A percentile compares a stretch with the other conserved stretches of the same genome.
Evolutionary conservation across 2,113 vertebrate genomes (phyloP).

Genomic region (Ceyx margarethae): DNA sequence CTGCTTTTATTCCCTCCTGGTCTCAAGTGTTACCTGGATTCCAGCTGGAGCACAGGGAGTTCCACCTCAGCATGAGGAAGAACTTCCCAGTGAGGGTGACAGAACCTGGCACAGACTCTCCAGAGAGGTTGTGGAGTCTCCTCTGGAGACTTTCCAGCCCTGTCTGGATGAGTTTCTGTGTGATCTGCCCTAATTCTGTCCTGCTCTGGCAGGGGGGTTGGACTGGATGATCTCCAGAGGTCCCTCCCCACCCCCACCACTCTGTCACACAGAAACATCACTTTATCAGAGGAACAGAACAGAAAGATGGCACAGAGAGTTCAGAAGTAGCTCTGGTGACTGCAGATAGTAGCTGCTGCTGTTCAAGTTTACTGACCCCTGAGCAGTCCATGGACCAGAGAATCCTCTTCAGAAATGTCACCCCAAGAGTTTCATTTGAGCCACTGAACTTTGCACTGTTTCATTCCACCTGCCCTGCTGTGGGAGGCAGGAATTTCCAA

Average conservation of each 20-base stretch:
- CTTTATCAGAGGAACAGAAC: not conserved
- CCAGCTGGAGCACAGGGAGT: no score
- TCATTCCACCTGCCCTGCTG: not conserved
- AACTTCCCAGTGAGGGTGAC: no score
- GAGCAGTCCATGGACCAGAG: not conserved
- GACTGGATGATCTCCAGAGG: not conserved
- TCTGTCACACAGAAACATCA: not conserved
- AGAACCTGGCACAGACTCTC: no score
- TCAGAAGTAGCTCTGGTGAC: not conserved
- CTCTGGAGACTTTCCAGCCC: no score
- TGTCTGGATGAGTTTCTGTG: no score
- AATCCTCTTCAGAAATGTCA: constrained; percentile 32
- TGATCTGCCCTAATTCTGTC: no score
- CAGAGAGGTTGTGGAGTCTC: no score
- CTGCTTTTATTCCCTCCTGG: no score
- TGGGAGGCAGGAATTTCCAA: constrained; percentile 28
- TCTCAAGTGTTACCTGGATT: no score
- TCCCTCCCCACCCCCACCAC: no score
- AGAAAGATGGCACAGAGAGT: not conserved
- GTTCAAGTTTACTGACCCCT: not conserved
- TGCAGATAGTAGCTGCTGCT: not conserved
- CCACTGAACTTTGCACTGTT: not conserved
- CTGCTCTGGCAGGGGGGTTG: not conserved
- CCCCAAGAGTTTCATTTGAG: constrained; percentile 19
- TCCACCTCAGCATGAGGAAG: no score